Percentiles rank a stretch among this genome's conserved stretches.
Conservation (phyloP, 2,797 vertebrate species). For the Knipowitschia caucasica region DNA sequence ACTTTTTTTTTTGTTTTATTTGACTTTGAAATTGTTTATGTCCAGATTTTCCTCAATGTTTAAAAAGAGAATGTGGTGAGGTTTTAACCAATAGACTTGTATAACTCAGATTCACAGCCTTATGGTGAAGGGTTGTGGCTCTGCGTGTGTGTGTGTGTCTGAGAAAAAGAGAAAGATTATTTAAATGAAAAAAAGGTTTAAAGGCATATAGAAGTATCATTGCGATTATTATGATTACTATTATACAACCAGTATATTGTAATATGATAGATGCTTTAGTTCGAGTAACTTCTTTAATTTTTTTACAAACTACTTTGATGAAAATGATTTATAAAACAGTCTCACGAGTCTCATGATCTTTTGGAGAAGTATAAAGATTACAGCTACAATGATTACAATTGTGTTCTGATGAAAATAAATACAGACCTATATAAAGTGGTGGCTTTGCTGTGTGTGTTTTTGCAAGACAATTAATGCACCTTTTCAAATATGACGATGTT, state of each 20-base stretch:
- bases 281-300: conserved; percentile 86
- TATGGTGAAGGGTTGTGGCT: conserved; percentile 73
- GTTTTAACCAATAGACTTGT: conserved; percentile 73
- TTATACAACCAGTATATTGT: conserved; percentile 86
- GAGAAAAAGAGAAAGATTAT: conserved; percentile 65
- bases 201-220: conserved; percentile 83
- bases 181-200: conserved; percentile 69
- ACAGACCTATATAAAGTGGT: conserved; percentile 78
- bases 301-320: conserved; percentile 87
- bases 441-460: conserved; percentile 44
- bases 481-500: no score
- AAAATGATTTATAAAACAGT: conserved; percentile 89
- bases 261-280: conserved; percentile 88
- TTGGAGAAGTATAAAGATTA: conserved; percentile 82
- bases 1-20: conserved; percentile 30
- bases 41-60: conserved; percentile 73
- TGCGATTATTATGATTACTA: conserved; percentile 82
- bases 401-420: conserved; percentile 86
- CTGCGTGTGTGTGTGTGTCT: conserved; percentile 60
- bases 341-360: conserved; percentile 84
- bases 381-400: conserved; percentile 82
- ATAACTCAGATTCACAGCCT: conserved; percentile 72
- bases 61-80: conserved; percentile 68
- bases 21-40: background rate
- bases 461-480: no score